Percentiles rank a stretch among this genome's conserved stretches.
Conservation (phyloP, 2,797 vertebrate genomes). For the Ctenopoma multispine region DNA sequence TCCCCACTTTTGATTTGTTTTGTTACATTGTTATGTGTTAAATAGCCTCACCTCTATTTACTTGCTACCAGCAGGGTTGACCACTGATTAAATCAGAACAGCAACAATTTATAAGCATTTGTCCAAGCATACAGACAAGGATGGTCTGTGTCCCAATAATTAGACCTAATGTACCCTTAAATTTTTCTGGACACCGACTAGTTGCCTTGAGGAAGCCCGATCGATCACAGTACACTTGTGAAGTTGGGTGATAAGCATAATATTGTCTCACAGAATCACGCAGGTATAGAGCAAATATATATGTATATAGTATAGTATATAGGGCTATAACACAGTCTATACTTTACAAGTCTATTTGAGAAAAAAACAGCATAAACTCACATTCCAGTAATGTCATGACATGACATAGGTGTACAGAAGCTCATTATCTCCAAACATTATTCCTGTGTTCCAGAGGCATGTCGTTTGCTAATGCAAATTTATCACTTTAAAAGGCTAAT, state of each 20-base stretch:
- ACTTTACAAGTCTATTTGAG: too few species aligned
- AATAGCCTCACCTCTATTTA: constrained; percentile 2
- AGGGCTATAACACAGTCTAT: too few species aligned
- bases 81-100: constrained; percentile 20
- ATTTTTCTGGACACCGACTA: constrained; percentile 6
- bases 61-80: not conserved
- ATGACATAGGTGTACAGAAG: too few species aligned
- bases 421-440: too few species aligned
- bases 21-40: not conserved
- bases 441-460: too few species aligned
- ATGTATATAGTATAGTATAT: too few species aligned
- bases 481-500: too few species aligned
- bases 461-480: too few species aligned
- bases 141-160: constrained; percentile 21
- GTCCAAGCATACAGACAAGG: not conserved
- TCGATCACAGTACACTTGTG: not conserved
- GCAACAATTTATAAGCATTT: constrained; percentile 26
- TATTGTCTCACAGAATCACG: not conserved
- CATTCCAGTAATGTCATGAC: too few species aligned
- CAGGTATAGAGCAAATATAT: not conserved
- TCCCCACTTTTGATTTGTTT: not conserved
- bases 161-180: not conserved
- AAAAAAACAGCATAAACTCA: too few species aligned
- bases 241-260: not conserved
- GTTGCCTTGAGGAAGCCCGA: not conserved